Base-by-base conservation (phyloP, 2,113 vertebrate species). In the Anguilla japonica region DNA sequence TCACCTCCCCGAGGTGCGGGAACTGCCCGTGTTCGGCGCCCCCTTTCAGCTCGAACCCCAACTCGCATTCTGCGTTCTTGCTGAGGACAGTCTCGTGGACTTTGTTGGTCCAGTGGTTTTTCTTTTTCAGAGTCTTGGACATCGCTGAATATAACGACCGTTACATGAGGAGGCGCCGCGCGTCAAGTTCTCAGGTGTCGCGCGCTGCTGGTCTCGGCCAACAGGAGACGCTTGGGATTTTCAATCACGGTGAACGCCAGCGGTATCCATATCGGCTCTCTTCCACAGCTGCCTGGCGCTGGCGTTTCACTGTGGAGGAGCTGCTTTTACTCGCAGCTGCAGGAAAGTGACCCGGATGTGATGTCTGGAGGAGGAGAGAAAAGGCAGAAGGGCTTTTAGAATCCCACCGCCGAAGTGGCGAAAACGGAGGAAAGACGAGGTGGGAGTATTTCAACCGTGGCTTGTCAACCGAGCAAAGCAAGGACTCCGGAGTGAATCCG, bases 71-170 rank as follows among this genome's bases (percentile, higher is more conserved):
- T 93, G 96, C 96, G 91, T 96, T 97, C 90, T 97, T 96, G 91
- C 93, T 95, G 86, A 99, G 94, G 93, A 97, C 97, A 89, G 97
- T 97, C 96, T 99, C 98, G 92, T 99, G 98, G 97, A 99, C 98
- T 96, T 98, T 98, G 96, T 97, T 98, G 89, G 98, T 99, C 98
- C 98, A 99, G 96, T 99, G 98, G 96, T 97, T 98, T 94, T 99
- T 99, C 96, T 99, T 99, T 95, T 98, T 99, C 95, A 98, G 96
- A 96, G 96, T 98, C 94, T 99, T 99, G 95, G 98, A 99, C 98
- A 99, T 99, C 93, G 97, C 97, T 96, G 95, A 93, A 89, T 90
- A 92, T 90, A 81, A 87, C 90, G 87, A 91, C 56, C 86, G 75
- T 90, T 89, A 92, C 92, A 90, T 81, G 93, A 90, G 91, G 90